A percentile compares a stretch with the other conserved stretches of the same genome.
These are phyloP conservation scores for Malthinus flaveolus DNA, from an alignment of 2,888 invertebrate species.

Conservation along the genomic window DNA sequence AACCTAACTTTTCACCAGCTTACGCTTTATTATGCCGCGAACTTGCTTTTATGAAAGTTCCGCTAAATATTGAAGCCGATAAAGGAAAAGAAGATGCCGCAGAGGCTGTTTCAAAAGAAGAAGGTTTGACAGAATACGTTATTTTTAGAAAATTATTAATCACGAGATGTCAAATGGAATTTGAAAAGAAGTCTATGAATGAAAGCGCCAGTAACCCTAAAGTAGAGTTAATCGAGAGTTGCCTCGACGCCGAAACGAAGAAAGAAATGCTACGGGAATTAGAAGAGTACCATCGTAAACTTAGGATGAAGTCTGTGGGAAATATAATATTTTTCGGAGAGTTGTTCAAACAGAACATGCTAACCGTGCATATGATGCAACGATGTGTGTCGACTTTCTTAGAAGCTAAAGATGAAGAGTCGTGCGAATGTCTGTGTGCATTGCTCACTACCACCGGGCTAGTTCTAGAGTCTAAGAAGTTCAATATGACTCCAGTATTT, in stretches of 20 bases:
- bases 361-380: conserved; percentile 81
- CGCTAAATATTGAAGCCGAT: neutral
- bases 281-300: conserved; percentile 52
- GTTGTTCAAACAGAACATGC: conserved; percentile 82
- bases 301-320: conserved; percentile 83
- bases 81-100: too few species aligned
- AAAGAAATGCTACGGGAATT: conserved; percentile 70
- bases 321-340: conserved; percentile 68
- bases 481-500: too few species aligned
- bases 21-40: conserved; percentile 87
- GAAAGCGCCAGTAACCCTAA: conserved; percentile 60
- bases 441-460: conserved; percentile 84
- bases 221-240: conserved; percentile 60
- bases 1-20: conserved; percentile 89
- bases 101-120: conserved; percentile 18
- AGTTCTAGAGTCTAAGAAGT: conserved; percentile 62
- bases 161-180: conserved; percentile 85
- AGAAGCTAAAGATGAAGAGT: conserved; percentile 76
- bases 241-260: conserved; percentile 66
- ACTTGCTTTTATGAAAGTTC: conserved; percentile 65
- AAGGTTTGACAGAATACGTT: conserved; percentile 46
- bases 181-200: conserved; percentile 79
- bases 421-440: conserved; percentile 85
- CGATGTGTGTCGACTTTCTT: conserved; percentile 76
- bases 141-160: conserved; percentile 79